Conservation (phyloP, 2,797 vertebrate genomes). For the Pseudochirops cupreus region DNA sequence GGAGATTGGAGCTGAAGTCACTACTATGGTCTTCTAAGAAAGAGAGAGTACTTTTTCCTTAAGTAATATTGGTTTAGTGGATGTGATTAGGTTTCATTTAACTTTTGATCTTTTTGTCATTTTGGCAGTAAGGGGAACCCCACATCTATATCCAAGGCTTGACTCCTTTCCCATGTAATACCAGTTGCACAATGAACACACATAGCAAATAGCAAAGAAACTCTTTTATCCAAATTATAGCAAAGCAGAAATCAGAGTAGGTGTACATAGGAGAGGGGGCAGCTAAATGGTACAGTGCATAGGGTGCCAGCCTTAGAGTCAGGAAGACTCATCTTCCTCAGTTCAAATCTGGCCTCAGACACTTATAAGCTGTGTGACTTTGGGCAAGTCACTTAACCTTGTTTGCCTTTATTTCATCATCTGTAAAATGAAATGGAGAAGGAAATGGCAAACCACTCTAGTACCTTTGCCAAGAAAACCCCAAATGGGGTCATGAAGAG, state of each 20-base stretch:
- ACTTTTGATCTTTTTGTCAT: neutral
- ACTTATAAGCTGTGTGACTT: neutral
- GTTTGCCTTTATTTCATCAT: neutral
- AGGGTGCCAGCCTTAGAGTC: neutral
- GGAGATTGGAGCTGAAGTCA: neutral
- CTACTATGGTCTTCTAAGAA: too few relatives aligned
- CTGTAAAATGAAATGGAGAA: neutral
- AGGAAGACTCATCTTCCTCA: neutral
- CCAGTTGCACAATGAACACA: neutral
- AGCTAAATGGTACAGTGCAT: neutral
- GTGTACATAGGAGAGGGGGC: neutral
- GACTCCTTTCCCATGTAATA: neutral
- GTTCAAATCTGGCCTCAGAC: neutral
- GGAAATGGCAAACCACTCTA: neutral
- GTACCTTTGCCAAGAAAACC: neutral
- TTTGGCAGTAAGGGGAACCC: neutral
- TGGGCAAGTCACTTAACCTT: neutral
- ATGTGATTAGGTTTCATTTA: neutral
- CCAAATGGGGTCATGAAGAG: neutral
- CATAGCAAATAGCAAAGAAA: neutral
- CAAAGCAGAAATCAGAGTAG: neutral
- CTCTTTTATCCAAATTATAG: neutral
- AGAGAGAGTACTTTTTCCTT: neutral
- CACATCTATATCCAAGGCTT: neutral
- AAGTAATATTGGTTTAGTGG: neutral